Base-by-base conservation (phyloP, 2,113 vertebrate genomes). In the Excalfactoria chinensis region DNA sequence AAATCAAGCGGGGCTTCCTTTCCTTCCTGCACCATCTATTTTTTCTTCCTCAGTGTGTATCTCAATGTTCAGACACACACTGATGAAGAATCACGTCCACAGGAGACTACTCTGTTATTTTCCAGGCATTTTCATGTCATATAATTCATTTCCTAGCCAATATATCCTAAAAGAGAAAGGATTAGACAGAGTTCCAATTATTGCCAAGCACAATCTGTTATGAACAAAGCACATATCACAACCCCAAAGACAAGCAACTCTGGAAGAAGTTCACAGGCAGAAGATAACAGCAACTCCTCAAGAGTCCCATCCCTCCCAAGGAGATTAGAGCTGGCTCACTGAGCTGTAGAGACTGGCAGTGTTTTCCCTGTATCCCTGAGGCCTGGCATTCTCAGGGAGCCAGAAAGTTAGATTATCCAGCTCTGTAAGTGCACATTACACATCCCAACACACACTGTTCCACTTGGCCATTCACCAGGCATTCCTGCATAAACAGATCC, bases 401-500 rank as follows among this genome's bases (percentile, higher is more conserved):
- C 51, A 92, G n/a, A 62, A 68, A 35, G 44, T 16, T 17, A 53
- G 15, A 35, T 44, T 35, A 66, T 35, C 13, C 58, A 71, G 34
- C 35, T 60, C 64, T 60, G 32, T 74, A 18, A 16, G 26, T 64
- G 37, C 12, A 32, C 19, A 73, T 32, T 21, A 19, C 20, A 11
- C 7, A 74, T 11, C n/a, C 4, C 46, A 72, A 11, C 20, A 66
- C 8, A 48, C 3, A 8, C 48, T 86, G 53, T 25, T 89, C 34
- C n/a, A 30, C 66, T 23, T 69, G 48, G 37, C 51, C 53, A 11
- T 6, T 6, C 3, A 22, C 28, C 20, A 14, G 28, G 46, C 0
- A 0, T 20, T 48, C 40, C 7, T 22, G 23, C 34, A 14, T 0
- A 0, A 55, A 63, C 0, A 1, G 46, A 80, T 51, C 10, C 25